Base-by-base conservation (phyloP, 2,888 invertebrate species). In the Epinotia bilunana region DNA sequence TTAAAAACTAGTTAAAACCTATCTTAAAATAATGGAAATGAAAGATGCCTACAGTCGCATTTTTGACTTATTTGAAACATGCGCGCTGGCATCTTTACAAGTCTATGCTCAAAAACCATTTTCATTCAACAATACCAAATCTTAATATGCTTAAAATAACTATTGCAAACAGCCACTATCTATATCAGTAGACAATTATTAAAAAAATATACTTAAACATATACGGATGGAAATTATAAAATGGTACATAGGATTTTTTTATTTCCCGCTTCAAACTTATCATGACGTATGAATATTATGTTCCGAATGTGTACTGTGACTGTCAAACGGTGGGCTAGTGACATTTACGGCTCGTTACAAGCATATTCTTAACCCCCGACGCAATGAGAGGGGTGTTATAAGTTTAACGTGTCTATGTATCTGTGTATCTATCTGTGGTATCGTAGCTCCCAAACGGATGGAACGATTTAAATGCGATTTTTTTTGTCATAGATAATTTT, bases 31-130 rank as follows among this genome's bases (percentile, higher is more conserved):
- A 79, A 80, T 65, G 69, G 78, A 80, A 76, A 80, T 72, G 78
- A 79, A 82, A 80, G 80, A 77, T 80, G 80, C 69, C 62, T 70
- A 58, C 46, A 23, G 68, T 68, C 6, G 53, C 81, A 85, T 80
- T 77, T 81, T 81, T 79, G 79, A 79, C 78, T 79, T 79, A 79
- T 81, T 83, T 80, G 81, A 84, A 83, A 79, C 79, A 78, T 79
- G 80, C 88, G 86, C 89, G 88, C 83, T 81, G 86, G 86, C 85
- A 85, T 83, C 72, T 46, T 74, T 55, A n/a, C 68, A 23, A 28
- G 33, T 68, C 23, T 72, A 13, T 75, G 79, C 77, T 78, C 55
- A 63, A 78, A 71, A 68, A 61, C 80, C 13, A 6, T 28, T 23
- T 23, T 23, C n/a, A 43, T 9, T 9, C 1, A 39, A 9, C 39